Percentiles rank a stretch among this genome's conserved stretches.
These are phyloP conservation scores for Melinaea marsaeus DNA, from an alignment of 2,888 invertebrate species.

Conservation along the genomic window DNA sequence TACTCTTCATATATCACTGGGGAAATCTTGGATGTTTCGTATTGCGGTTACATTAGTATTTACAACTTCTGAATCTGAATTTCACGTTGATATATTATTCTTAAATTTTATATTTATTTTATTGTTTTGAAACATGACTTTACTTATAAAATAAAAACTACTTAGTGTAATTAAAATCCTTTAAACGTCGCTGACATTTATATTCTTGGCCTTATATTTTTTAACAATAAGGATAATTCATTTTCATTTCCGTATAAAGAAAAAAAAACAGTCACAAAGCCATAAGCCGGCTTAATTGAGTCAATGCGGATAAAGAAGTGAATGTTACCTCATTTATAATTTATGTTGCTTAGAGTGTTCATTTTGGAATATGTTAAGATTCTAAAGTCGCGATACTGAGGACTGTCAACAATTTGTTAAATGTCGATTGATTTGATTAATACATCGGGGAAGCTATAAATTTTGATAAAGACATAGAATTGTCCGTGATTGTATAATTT, in stretches of 20 bases:
- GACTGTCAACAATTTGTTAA: neutral
- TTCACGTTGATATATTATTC: slow-evolving; percentile 5
- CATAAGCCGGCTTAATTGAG: slow-evolving; percentile 35
- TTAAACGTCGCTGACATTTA: neutral
- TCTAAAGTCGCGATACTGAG: neutral
- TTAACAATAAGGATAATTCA: slow-evolving; percentile 15
- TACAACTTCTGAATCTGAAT: neutral
- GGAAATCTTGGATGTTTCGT: neutral
- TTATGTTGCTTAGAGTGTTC: neutral
- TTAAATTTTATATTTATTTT: too few relatives aligned
- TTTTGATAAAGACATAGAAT: neutral
- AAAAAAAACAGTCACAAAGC: slow-evolving; percentile 18
- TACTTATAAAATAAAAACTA: too few relatives aligned
- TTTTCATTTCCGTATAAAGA: slow-evolving; percentile 38
- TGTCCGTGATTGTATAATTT: neutral
- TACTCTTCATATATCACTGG: neutral
- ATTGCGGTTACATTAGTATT: slow-evolving; percentile 10
- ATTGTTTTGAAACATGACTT: too few relatives aligned
- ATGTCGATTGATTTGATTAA: slow-evolving; percentile 1
- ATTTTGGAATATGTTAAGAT: neutral
- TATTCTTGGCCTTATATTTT: slow-evolving; percentile 18
- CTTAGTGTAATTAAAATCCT: slow-evolving; percentile 2
- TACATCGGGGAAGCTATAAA: neutral
- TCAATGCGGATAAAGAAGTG: neutral
- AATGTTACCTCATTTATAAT: neutral